These are phyloP conservation scores for Pocillopora verrucosa DNA, from an alignment of 64 coral and sea anemone genomes.

Conservation along the genomic window DNA sequence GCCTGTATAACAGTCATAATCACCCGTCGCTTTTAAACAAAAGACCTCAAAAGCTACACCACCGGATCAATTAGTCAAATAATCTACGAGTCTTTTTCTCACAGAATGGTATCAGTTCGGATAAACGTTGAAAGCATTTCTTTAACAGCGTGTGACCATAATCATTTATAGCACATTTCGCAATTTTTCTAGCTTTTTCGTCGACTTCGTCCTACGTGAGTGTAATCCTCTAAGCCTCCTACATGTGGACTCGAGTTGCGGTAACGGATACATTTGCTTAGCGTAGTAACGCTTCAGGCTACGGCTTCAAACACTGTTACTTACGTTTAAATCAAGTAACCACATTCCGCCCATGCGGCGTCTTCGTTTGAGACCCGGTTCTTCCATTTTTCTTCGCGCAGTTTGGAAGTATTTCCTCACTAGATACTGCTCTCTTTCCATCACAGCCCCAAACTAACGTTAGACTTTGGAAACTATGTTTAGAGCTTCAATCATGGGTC, in stretches of 20 bases:
- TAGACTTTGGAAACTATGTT: neutral
- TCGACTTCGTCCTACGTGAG: neutral
- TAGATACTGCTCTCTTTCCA: neutral
- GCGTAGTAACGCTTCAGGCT: neutral
- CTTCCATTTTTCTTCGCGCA: slow-evolving; percentile 6
- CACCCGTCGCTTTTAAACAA: neutral
- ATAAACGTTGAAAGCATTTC: neutral
- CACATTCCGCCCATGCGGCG: slow-evolving; percentile 32
- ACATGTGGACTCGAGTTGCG: neutral
- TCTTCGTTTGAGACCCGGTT: slow-evolving; percentile 23
- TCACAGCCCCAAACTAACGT: neutral
- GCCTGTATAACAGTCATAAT: neutral
- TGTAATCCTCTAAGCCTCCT: neutral
- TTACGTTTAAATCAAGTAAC: slow-evolving; percentile 36
- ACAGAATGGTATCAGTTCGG: neutral
- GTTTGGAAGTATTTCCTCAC: too few species aligned
- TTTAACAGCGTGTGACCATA: neutral
- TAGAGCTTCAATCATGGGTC: neutral
- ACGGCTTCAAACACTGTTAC: neutral
- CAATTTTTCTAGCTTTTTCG: neutral
- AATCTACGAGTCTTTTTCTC: neutral
- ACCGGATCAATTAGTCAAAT: neutral
- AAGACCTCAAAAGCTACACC: neutral
- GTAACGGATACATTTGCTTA: too few species aligned
- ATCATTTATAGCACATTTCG: neutral